Base-by-base conservation (phyloP, 2,113 vertebrate genomes). In the Bucco capensis region DNA sequence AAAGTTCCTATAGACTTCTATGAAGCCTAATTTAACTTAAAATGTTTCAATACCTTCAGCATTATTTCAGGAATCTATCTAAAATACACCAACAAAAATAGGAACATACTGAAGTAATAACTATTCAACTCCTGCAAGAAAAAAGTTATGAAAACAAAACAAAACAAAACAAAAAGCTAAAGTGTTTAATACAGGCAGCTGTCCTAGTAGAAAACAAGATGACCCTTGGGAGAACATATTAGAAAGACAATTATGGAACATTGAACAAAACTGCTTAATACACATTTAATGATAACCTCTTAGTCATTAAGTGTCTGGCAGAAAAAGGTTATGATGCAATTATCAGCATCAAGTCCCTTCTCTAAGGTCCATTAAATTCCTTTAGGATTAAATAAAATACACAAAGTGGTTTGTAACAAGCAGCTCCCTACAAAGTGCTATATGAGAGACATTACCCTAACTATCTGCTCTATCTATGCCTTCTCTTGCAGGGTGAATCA, bases 321-420 rank as follows among this genome's bases (percentile, higher is more conserved):
- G 62, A 89, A 84, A 86, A 66, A 67, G 69, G 61, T 83, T 92
- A 71, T 91, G 90, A 95, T 79, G 57, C 74, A 95, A 89, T 94
- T 94, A 96, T 64, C 89, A 95, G 79, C 80, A 86, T 92, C 82
- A 54, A 94, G 70, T 91, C 50, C 47, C 19, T 61, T 96, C 88
- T 92, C 92, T 64, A 54, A 84, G 83, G 90, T 89, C 93, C 89
- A 94, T 94, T 89, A 80, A 92, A 95, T 96, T 96, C 92, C 92
- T 93, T 90, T 60, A 90, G 83, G 86, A 96, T 91, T 96, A 92
- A 94, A 93, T 77, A 93, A 94, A 96, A 94, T 72, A 86, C 64
- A 90, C 74, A 65, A 86, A 92, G 65, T 89, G 90, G 67, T 92
- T 94, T 88, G 38, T 80, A 96, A 93, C 50, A 94, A 89, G 82